Conservation (phyloP, 2,888 invertebrate genomes). For the Fragum fragum region DNA sequence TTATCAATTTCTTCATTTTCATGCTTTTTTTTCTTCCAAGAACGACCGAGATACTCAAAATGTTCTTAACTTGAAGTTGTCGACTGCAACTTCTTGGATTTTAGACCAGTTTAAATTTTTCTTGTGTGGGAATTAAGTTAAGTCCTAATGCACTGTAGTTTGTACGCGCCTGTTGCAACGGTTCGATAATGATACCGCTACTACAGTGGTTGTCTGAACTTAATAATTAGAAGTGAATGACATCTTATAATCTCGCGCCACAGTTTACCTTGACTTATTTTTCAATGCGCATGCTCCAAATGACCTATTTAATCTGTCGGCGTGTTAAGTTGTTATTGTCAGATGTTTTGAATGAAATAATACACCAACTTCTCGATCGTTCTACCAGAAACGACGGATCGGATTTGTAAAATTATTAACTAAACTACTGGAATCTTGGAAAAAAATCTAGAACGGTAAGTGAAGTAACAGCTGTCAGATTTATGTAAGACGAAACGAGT, state of each 20-base stretch:
- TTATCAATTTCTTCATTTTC: too few species aligned
- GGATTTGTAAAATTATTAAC: not conserved
- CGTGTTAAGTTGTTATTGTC: not conserved
- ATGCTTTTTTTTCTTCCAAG: too few species aligned
- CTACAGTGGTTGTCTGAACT: too few species aligned
- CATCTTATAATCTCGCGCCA: not conserved
- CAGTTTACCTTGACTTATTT: conserved; percentile 15
- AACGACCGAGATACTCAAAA: too few species aligned
- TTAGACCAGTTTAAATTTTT: too few species aligned
- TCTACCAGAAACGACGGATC: not conserved
- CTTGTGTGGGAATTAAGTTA: too few species aligned
- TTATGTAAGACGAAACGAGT: not conserved
- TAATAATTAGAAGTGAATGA: too few species aligned
- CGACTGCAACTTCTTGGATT: too few species aligned
- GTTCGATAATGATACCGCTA: too few species aligned
- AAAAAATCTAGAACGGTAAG: not conserved
- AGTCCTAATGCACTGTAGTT: too few species aligned
- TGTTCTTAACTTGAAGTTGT: too few species aligned
- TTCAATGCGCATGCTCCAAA: not conserved
- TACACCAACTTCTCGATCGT: not conserved
- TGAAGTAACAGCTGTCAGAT: not conserved
- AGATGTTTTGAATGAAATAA: not conserved
- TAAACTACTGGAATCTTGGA: not conserved
- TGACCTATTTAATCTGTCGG: conserved; percentile 1
- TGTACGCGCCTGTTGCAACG: too few species aligned